These are phyloP conservation scores for Dioctria rufipes DNA, from an alignment of 2,888 invertebrate genomes.

Conservation along the genomic window DNA sequence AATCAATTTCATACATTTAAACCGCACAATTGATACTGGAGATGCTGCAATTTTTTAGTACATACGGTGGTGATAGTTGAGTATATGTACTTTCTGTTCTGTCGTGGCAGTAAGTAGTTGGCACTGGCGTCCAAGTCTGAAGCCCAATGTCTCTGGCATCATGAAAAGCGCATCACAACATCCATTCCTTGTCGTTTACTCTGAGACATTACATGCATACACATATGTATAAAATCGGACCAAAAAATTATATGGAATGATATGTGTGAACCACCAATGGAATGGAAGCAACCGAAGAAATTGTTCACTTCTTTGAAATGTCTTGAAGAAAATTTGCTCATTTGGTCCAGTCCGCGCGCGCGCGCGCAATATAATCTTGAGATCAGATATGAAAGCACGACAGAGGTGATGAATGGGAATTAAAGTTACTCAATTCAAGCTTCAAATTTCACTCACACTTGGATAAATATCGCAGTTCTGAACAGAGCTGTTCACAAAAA, in stretches of 20 bases:
- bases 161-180: slow-evolving; percentile 16
- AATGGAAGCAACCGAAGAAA: slow-evolving; percentile 21
- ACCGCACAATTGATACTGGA: slow-evolving; percentile 43
- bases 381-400: slow-evolving; percentile 4
- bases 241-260: slow-evolving; percentile 9
- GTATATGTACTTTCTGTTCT: slow-evolving; percentile 21
- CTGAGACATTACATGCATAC: background rate
- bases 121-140: slow-evolving; percentile 59
- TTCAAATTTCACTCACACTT: slow-evolving; percentile 19
- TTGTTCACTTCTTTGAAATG: background rate
- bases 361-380: background rate
- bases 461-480: background rate
- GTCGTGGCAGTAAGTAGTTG: background rate
- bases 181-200: slow-evolving; percentile 43
- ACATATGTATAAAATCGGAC: background rate
- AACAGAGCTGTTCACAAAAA: background rate
- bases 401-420: slow-evolving; percentile 7
- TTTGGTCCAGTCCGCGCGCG: background rate
- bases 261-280: slow-evolving; percentile 3
- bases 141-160: slow-evolving; percentile 55
- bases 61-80: slow-evolving; percentile 6
- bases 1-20: slow-evolving; percentile 53
- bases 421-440: background rate
- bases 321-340: background rate
- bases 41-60: slow-evolving; percentile 19